A percentile compares a stretch with the other conserved stretches of the same genome.
Evolutionary conservation across 2,113 vertebrate genomes (phyloP).

Genomic region (Calyptommatus sinebrachiatus): DNA sequence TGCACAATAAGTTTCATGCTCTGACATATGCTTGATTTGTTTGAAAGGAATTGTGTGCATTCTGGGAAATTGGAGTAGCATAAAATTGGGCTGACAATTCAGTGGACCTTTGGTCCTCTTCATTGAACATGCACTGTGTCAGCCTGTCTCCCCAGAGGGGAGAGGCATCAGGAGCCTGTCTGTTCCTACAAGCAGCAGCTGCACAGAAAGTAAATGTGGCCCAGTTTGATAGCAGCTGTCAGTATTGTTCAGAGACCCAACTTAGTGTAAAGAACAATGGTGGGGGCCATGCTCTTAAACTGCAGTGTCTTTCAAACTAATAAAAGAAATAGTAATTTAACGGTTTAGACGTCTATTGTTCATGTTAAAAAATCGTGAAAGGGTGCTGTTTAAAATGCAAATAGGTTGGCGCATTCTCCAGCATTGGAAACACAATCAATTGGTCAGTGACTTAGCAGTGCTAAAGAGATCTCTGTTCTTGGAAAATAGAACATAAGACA

Average conservation of each 20-base stretch:
- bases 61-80: conserved; percentile 81
- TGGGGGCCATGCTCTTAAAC: conserved; percentile 67
- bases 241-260: conserved; percentile 85
- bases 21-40: conserved; percentile 83
- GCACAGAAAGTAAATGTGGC: conserved; percentile 64
- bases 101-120: conserved; percentile 73
- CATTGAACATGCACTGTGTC: conserved; percentile 72
- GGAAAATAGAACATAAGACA: conserved; percentile 31
- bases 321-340: conserved; percentile 78
- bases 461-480: conserved; percentile 33
- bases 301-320: conserved; percentile 71
- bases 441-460: conserved; percentile 20
- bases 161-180: conserved; percentile 69
- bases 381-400: conserved; percentile 69
- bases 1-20: conserved; percentile 80
- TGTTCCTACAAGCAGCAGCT: conserved; percentile 77
- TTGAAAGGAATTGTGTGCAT: conserved; percentile 76
- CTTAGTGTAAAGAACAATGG: conserved; percentile 75
- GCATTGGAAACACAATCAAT: conserved; percentile 47
- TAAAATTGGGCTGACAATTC: conserved; percentile 80
- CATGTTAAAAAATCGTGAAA: conserved; percentile 71
- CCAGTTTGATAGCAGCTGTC: conserved; percentile 91
- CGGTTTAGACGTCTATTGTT: conserved; percentile 74
- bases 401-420: conserved; percentile 54
- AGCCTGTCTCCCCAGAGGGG: conserved; percentile 74